A percentile compares a stretch with the other conserved stretches of the same genome.
Conservation (phyloP, 2,797 vertebrate genomes). For the Acomys russatus region DNA sequence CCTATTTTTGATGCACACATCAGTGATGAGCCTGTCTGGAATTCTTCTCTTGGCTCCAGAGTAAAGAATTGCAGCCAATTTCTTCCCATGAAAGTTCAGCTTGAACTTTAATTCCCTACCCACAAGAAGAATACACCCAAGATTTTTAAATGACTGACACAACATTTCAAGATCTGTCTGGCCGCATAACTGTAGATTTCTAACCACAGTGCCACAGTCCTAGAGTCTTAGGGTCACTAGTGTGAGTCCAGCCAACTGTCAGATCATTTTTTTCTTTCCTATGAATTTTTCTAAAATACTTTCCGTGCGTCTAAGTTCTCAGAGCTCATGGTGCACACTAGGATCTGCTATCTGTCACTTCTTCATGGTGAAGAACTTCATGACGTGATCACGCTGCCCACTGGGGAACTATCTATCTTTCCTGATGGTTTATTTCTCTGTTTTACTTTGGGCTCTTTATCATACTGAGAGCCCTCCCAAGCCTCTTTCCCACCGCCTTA, state of each 20-base stretch:
- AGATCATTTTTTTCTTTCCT: conserved; percentile 30
- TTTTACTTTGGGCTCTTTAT: conserved; percentile 21
- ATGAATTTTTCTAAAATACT: conserved; percentile 65
- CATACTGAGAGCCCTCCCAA: neutral
- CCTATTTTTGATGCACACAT: conserved; percentile 53
- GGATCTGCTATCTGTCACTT: conserved; percentile 17
- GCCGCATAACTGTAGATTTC: conserved; percentile 64
- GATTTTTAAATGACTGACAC: conserved; percentile 61
- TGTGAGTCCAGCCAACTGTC: conserved; percentile 38
- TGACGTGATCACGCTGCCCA: neutral
- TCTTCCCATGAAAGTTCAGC: conserved; percentile 67
- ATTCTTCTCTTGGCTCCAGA: conserved; percentile 63
- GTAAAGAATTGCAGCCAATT: conserved; percentile 64
- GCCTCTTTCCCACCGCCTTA: neutral
- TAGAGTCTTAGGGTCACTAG: conserved; percentile 41
- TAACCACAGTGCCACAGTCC: conserved; percentile 62
- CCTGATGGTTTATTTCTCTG: neutral
- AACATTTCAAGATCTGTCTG: conserved; percentile 67
- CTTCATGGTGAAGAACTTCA: neutral
- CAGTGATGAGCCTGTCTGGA: conserved; percentile 34
- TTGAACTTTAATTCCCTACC: conserved; percentile 70
- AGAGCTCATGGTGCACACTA: neutral
- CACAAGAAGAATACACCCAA: conserved; percentile 40
- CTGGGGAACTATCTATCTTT: conserved; percentile 10
- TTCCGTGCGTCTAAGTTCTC: conserved; percentile 44